These are phyloP conservation scores for Ammodytes marinus DNA, from an alignment of 2,113 vertebrate genomes.

Conservation along the genomic window DNA sequence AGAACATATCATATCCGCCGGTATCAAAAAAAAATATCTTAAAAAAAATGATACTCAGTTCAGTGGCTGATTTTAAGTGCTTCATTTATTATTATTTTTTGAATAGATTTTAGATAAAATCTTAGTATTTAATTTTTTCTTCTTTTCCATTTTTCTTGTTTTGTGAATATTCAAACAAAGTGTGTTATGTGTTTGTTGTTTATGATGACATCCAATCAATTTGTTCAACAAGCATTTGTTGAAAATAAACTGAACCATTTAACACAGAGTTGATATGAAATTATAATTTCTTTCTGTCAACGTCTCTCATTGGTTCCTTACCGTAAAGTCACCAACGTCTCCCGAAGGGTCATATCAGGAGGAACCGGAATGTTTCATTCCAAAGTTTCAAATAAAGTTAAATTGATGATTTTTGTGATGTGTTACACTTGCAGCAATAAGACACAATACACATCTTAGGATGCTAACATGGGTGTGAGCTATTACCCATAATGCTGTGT, in stretches of 20 bases:
- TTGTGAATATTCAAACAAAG: background rate
- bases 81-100: background rate
- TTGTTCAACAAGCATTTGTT: background rate
- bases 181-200: background rate
- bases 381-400: conserved; percentile 32
- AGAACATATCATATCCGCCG: too few species aligned
- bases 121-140: background rate
- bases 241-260: background rate
- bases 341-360: background rate
- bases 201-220: background rate
- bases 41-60: too few species aligned
- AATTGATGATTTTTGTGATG: conserved; percentile 34
- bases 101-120: background rate
- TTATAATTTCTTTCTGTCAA: background rate
- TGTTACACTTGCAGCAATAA: background rate
- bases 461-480: conserved; percentile 2
- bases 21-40: too few species aligned
- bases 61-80: too few species aligned
- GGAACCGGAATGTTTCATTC: background rate
- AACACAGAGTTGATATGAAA: background rate
- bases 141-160: background rate
- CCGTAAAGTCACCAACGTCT: conserved; percentile 2
- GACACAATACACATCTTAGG: background rate
- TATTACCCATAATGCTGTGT: conserved; percentile 45
- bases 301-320: background rate